These are phyloP conservation scores for Hoplodrina blanda DNA, from an alignment of 2,888 invertebrate species.

Conservation along the genomic window DNA sequence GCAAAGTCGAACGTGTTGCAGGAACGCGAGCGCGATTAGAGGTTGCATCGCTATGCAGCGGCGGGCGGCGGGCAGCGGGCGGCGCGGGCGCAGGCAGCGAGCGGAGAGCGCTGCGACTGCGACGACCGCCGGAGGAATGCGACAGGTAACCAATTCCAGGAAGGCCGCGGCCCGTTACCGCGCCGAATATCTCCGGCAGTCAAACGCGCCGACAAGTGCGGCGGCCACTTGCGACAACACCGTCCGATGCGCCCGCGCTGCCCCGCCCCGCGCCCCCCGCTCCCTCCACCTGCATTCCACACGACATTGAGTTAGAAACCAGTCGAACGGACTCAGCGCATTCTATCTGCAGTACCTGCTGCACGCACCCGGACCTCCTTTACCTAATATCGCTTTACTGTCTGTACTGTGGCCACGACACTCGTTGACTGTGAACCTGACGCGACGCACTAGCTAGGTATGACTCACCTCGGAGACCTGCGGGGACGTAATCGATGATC, in stretches of 20 bases:
- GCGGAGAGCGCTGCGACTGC: constrained; percentile 72
- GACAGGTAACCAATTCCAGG: constrained; percentile 91
- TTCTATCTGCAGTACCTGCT: constrained; percentile 77
- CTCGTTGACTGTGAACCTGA: constrained; percentile 45
- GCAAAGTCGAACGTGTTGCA: constrained; percentile 66
- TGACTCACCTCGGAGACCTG: constrained; percentile 56
- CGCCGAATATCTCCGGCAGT: constrained; percentile 90
- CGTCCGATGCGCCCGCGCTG: constrained; percentile 81
- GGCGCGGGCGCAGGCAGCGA: constrained; percentile 61
- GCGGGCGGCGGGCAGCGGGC: constrained; percentile 49
- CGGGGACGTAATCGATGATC: constrained; percentile 49
- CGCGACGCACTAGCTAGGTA: constrained; percentile 29
- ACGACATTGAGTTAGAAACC: constrained; percentile 89
- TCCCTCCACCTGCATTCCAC: constrained; percentile 84
- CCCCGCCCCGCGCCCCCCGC: constrained; percentile 67
- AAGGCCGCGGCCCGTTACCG: constrained; percentile 90
- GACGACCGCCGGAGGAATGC: constrained; percentile 87
- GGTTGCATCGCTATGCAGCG: constrained; percentile 79
- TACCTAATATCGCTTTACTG: constrained; percentile 64
- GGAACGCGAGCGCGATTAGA: constrained; percentile 74
- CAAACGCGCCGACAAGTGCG: constrained; percentile 90
- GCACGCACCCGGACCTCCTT: constrained; percentile 67
- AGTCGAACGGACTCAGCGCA: constrained; percentile 83
- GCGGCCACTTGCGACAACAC: constrained; percentile 89
- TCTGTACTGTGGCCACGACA: constrained; percentile 56